Conservation (phyloP, 2,113 vertebrate species). For the Nestor notabilis region DNA sequence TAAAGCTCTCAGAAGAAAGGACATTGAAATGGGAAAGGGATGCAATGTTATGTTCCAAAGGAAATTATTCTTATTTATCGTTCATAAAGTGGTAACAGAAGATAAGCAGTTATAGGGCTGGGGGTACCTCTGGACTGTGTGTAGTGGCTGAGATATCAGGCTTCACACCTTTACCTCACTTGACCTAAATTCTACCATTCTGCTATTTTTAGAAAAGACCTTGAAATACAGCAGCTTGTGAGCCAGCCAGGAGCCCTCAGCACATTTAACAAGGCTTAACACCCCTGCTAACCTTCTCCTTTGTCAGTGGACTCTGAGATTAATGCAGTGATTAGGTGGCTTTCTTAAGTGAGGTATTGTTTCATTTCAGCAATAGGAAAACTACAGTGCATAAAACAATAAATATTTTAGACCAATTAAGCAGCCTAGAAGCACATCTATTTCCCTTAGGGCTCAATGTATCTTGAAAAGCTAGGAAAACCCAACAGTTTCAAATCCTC, state of each 20-base stretch:
- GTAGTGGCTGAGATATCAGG: not conserved
- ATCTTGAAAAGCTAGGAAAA: not conserved
- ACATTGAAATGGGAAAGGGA: not conserved
- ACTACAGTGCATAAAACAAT: not conserved
- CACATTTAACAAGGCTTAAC: not conserved
- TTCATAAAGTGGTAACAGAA: not conserved
- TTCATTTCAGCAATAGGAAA: slow-evolving; percentile 56
- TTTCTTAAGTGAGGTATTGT: slow-evolving; percentile 40
- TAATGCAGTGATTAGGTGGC: not conserved
- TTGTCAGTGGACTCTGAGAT: not conserved
- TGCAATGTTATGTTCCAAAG: not conserved
- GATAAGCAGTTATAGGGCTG: not conserved
- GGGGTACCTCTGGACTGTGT: not conserved
- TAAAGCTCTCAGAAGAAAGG: not conserved
- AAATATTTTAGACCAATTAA: slow-evolving; percentile 23
- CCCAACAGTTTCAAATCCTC: not conserved
- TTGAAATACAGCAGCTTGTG: not conserved
- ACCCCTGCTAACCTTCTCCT: not conserved
- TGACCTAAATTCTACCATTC: slow-evolving; percentile 12
- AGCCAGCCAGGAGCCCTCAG: not conserved
- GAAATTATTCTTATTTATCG: not conserved
- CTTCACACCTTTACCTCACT: not conserved
- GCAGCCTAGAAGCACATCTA: not conserved
- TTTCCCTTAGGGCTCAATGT: not conserved
- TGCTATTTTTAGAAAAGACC: slow-evolving; percentile 29